These are phyloP conservation scores for Empidonax traillii DNA, from an alignment of 2,113 vertebrate genomes.

Conservation along the genomic window DNA sequence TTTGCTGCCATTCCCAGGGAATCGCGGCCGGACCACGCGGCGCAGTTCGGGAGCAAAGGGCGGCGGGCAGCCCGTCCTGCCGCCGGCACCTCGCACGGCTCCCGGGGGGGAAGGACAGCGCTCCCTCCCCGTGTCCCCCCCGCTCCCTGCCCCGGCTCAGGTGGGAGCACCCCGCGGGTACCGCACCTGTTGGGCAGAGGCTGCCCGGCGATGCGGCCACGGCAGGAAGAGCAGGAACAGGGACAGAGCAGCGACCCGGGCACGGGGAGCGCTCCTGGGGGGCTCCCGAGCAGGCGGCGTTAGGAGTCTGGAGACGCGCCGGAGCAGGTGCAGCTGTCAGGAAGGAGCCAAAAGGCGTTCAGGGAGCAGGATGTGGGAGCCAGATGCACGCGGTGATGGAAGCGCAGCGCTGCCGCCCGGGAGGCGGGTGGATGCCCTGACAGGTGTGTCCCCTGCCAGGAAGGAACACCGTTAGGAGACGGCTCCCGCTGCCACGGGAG, in stretches of 20 bases:
- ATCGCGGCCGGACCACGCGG: neutral
- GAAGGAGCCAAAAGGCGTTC: no score
- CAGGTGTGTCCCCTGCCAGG: neutral
- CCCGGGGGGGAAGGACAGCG: no score
- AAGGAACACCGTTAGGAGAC: accelerated
- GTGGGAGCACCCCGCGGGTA: no score
- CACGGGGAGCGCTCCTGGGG: neutral
- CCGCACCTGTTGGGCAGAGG: neutral
- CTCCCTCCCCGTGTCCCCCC: neutral
- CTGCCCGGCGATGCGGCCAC: neutral
- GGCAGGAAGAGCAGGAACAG: neutral
- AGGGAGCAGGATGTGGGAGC: neutral
- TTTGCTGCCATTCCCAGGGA: accelerated
- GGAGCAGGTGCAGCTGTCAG: accelerated
- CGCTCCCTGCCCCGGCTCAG: neutral
- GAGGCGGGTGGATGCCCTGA: accelerated
- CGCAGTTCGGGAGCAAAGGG: neutral
- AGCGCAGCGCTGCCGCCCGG: neutral
- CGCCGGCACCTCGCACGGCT: neutral
- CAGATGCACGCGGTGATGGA: no score
- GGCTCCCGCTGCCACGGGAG: neutral
- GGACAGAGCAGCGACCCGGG: neutral
- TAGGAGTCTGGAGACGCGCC: neutral
- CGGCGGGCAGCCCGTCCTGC: neutral
- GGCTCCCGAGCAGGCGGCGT: neutral